A percentile compares a stretch with the other conserved stretches of the same genome.
Conservation (phyloP, 2,113 vertebrate species). For the Eurypyga helias region DNA sequence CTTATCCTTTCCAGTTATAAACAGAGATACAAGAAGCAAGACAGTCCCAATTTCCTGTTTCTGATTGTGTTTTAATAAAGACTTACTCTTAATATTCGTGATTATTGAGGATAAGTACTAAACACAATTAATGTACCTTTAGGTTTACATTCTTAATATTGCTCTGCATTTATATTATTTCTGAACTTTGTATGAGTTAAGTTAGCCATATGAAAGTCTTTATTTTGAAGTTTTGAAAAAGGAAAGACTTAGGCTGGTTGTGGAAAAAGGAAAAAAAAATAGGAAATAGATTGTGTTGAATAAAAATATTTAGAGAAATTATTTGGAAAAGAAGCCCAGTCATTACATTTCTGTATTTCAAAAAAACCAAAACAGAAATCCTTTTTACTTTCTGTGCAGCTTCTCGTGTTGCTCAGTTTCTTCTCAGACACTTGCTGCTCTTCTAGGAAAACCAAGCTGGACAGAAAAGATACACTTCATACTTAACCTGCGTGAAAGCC, state of each 20-base stretch:
- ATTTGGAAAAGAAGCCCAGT: background rate
- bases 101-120: background rate
- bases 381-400: background rate
- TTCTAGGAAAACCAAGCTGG: background rate
- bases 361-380: background rate
- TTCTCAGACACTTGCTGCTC: background rate
- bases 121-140: background rate
- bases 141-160: background rate
- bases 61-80: background rate
- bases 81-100: background rate
- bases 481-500: background rate
- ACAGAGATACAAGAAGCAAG: background rate
- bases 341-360: background rate
- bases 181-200: background rate
- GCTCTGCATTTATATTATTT: background rate
- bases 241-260: background rate
- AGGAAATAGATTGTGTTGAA: background rate
- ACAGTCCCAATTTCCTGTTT: background rate
- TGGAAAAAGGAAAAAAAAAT: background rate
- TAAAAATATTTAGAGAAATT: background rate
- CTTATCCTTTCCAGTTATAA: conserved; percentile 21
- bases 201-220: background rate
- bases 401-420: background rate
- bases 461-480: background rate
- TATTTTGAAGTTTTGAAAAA: background rate